These are phyloP conservation scores for Chalcosyrphus nemorum DNA, from an alignment of 2,888 invertebrate genomes.

Conservation along the genomic window DNA sequence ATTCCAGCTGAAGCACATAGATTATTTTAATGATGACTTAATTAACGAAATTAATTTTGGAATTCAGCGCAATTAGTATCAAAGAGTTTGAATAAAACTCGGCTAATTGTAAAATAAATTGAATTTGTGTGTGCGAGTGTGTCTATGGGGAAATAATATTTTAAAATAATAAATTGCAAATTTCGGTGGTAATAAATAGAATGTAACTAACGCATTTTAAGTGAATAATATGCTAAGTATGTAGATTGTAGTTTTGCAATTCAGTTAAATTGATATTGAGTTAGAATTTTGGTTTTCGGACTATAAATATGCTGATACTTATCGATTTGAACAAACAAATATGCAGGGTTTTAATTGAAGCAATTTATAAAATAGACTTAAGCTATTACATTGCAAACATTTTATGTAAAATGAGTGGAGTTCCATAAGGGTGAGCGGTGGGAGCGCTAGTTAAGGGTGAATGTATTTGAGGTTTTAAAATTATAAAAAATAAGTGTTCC, in stretches of 20 bases:
- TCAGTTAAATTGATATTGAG: no score
- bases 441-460: no score
- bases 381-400: no score
- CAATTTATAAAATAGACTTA: no score
- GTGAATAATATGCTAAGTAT: background rate
- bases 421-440: no score
- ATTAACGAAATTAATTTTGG: conserved; percentile 25
- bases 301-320: no score
- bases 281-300: no score
- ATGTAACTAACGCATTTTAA: background rate
- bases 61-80: conserved; percentile 22
- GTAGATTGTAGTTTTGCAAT: background rate
- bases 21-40: conserved; percentile 17
- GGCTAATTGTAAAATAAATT: conserved; percentile 3
- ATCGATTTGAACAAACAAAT: no score
- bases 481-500: no score
- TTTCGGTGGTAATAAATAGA: background rate
- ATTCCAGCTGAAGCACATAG: background rate
- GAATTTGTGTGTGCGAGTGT: background rate
- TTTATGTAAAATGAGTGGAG: no score
- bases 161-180: background rate
- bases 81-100: background rate
- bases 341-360: no score
- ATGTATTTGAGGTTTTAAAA: no score
- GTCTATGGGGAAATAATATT: background rate